phyloP scores from a whole-genome alignment of 1,140 invertebrate species.

The Drosophila suzukii region DNA sequence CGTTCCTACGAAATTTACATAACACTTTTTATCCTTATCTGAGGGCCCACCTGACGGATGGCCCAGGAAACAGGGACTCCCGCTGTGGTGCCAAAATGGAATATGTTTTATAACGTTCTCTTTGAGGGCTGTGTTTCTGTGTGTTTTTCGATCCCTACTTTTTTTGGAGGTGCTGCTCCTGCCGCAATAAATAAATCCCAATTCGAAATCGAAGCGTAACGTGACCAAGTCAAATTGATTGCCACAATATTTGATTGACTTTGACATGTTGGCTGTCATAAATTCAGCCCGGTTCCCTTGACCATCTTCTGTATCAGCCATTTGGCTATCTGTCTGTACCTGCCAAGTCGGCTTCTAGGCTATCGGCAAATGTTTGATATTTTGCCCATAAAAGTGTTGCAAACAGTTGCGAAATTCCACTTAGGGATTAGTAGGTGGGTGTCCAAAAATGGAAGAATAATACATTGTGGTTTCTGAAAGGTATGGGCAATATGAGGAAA shows the following conservation, averaged over 20 bases:
- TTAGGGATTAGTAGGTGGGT: not conserved
- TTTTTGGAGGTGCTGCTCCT: slow-evolving; percentile 31
- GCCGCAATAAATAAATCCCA: slow-evolving; percentile 76
- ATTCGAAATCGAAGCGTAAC: slow-evolving; percentile 63
- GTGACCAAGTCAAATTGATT: slow-evolving; percentile 80
- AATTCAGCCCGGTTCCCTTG: slow-evolving; percentile 46
- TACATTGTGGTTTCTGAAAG: not conserved
- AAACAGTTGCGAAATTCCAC: slow-evolving; percentile 29
- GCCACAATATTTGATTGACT: slow-evolving; percentile 84
- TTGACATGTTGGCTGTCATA: slow-evolving; percentile 84
- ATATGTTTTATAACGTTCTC: slow-evolving; percentile 74
- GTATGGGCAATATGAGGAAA: no score
- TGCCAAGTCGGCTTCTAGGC: slow-evolving; percentile 38
- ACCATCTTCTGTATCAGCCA: slow-evolving; percentile 7
- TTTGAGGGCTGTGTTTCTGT: not conserved
- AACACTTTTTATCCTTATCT: slow-evolving; percentile 80
- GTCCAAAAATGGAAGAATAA: not conserved
- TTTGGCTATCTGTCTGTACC: slow-evolving; percentile 20
- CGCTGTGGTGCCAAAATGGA: slow-evolving; percentile 71
- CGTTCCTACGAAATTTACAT: slow-evolving; percentile 79
- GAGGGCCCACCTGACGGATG: slow-evolving; percentile 66
- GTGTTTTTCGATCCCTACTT: not conserved
- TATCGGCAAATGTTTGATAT: slow-evolving; percentile 3
- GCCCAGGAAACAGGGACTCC: slow-evolving; percentile 25
- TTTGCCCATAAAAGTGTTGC: slow-evolving; percentile 43